Conservation (phyloP, 2,888 invertebrate species). For the Eupithecia centaureata region DNA sequence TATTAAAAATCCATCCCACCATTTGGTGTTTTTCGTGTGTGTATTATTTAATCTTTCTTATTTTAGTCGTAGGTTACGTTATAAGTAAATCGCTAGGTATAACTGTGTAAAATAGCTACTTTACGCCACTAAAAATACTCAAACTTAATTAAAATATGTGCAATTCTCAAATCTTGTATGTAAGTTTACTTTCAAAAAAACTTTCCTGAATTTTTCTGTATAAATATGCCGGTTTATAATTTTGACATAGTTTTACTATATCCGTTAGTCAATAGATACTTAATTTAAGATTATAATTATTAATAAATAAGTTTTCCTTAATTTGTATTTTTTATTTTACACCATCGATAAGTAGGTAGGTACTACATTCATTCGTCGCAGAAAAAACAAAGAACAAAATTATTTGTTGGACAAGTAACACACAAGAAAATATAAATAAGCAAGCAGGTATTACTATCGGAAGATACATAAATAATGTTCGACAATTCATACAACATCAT, state of each 20-base stretch:
- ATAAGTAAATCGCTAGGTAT: conserved; percentile 20
- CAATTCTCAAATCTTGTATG: background rate
- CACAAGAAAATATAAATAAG: no score
- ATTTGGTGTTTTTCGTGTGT: conserved; percentile 37
- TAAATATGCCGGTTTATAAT: conserved; percentile 10
- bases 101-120: conserved; percentile 40
- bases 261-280: conserved; percentile 37
- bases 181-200: background rate
- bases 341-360: no score
- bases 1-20: conserved; percentile 51
- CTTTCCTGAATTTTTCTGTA: conserved; percentile 11
- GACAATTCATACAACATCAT: no score
- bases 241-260: conserved; percentile 8
- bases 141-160: conserved; percentile 10
- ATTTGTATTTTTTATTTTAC: background rate
- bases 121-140: conserved; percentile 34
- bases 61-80: conserved; percentile 49
- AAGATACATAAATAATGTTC: no score
- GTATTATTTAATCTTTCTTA: conserved; percentile 46
- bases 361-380: no score
- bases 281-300: conserved; percentile 37
- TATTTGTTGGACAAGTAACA: no score
- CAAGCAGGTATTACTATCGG: no score
- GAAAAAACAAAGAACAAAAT: no score
- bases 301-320: conserved; percentile 28